A percentile compares a stretch with the other conserved stretches of the same genome.
Conservation (phyloP, 2,888 invertebrate species). For the Melieria omissa region DNA sequence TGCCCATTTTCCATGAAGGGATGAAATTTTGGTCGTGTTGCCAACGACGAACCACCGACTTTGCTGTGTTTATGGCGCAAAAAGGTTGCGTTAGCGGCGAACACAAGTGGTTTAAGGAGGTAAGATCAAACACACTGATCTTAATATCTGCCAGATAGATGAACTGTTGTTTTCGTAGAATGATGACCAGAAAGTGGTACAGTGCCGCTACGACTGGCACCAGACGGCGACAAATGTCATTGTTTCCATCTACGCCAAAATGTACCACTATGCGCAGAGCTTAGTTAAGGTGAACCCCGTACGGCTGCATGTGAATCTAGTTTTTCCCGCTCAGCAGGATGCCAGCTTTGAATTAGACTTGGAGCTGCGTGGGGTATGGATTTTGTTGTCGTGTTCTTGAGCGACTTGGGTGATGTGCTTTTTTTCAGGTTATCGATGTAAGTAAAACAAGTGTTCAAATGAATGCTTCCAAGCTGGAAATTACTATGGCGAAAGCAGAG, state of each 20-base stretch:
- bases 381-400: not conserved
- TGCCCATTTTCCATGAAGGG: conserved; percentile 95
- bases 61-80: conserved; percentile 90
- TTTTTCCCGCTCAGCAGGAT: conserved; percentile 81
- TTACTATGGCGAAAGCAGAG: conserved; percentile 88
- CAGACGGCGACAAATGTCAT: conserved; percentile 88
- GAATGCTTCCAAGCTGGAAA: conserved; percentile 91
- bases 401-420: not conserved
- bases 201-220: conserved; percentile 95
- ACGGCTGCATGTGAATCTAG: conserved; percentile 77
- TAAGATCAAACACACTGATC: conserved; percentile 30
- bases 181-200: conserved; percentile 69
- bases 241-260: conserved; percentile 91
- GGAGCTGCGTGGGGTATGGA: conserved; percentile 83
- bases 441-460: conserved; percentile 79
- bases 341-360: conserved; percentile 80
- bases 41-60: conserved; percentile 91
- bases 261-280: conserved; percentile 82
- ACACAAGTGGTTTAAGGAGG: conserved; percentile 86
- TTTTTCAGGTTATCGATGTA: conserved; percentile 80
- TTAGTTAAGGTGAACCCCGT: conserved; percentile 86
- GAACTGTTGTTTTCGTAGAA: conserved; percentile 65
- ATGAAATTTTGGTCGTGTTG: conserved; percentile 99
- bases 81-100: conserved; percentile 86
- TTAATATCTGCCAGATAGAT: conserved; percentile 4